Base-by-base conservation (phyloP, 2,797 vertebrate species). In the Silurus aristotelis region DNA sequence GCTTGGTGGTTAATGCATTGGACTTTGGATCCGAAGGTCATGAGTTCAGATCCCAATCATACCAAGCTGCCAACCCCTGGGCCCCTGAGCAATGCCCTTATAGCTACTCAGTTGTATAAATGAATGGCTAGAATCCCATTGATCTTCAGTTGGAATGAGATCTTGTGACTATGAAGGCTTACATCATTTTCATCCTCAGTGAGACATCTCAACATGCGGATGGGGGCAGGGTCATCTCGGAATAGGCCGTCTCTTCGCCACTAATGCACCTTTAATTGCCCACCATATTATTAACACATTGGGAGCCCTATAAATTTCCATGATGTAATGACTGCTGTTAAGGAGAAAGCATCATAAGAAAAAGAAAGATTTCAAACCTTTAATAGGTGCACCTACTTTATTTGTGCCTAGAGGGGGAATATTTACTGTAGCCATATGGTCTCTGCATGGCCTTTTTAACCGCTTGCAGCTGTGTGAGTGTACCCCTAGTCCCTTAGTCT, bases 361-460 rank as follows among this genome's bases (percentile, higher is more conserved):
- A 78, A 78, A 61, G 58, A 78, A 43, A 43, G 25, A 80, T 55
- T 66, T 67, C 8, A 31, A 67, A 52, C 55, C 38, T 46, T 80
- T 80, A 66, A 27, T 80, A 66, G 63, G 46, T 52, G 1, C 25
- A 52, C 46, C 15, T 52, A 67, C 78, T 80, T 80, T 52, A 66
- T 80, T 61, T 52, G 63, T 67, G 25, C 46, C 78, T 80, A 17
- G 61, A 48, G 78, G 78, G 78, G 13, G 1, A 52, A 64, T 80
- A 64, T 38, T 80, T 80, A 46, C 61, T 66, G 61, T 66, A 55
- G 46, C 15, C 78, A 17, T 52, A 19, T 52, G 15, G 78, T 66
- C 61, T 80, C n/a, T 52, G 63, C 63, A 55, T 80, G 61, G n/a
- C 78, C 20, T 27, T 19, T 66, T 80, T 66, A 80, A 80, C 63